Percentiles rank a stretch among this genome's conserved stretches.
Evolutionary conservation across 2,888 invertebrate species (phyloP).

Genomic region (Chloroclystis v-ata): DNA sequence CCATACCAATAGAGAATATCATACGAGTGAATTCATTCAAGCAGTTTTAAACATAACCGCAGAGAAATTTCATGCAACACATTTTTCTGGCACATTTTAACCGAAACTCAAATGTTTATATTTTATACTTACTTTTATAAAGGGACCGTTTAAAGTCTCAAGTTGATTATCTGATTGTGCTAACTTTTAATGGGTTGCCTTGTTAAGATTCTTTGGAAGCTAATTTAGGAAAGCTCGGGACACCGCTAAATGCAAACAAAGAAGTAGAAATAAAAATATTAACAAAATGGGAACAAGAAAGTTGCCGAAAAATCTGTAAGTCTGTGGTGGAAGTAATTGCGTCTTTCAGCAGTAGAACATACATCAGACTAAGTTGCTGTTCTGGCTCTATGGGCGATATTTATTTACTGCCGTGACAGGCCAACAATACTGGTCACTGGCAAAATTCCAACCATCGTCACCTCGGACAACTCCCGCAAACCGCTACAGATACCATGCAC

Average conservation of each 20-base stretch:
- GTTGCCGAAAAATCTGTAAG: conserved; percentile 18
- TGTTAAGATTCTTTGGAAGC: background rate
- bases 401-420: conserved; percentile 64
- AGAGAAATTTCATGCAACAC: no score
- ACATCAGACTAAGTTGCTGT: conserved; percentile 38
- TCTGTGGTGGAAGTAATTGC: conserved; percentile 9
- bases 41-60: no score
- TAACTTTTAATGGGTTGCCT: background rate
- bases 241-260: no score
- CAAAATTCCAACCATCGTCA: conserved; percentile 54
- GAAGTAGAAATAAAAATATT: background rate
- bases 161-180: background rate
- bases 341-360: conserved; percentile 17
- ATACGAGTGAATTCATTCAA: no score
- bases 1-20: no score
- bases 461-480: conserved; percentile 35
- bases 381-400: conserved; percentile 58
- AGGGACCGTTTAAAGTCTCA: background rate
- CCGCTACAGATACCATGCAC: conserved; percentile 44
- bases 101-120: background rate
- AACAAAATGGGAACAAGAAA: conserved; percentile 8
- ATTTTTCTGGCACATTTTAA: no score
- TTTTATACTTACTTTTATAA: background rate
- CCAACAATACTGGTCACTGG: conserved; percentile 62
- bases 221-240: background rate